Percentiles rank a stretch among this genome's conserved stretches.
Conservation (phyloP, 2,113 vertebrate genomes). For the Calidris pugnax region DNA sequence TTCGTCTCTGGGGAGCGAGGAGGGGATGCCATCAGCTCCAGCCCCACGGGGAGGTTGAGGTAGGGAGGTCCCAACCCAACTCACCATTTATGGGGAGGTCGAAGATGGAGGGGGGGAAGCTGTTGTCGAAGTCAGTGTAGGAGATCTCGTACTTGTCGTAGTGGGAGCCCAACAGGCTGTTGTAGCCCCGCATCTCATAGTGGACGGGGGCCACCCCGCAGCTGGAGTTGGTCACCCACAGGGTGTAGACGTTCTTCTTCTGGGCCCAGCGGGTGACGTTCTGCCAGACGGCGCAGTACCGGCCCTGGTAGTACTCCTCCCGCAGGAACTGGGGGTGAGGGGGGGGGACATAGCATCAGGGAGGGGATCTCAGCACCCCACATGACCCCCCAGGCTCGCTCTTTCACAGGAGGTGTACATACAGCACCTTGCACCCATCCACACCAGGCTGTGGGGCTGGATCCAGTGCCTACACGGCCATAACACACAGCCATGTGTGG, state of each 20-base stretch:
- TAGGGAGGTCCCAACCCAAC: background rate
- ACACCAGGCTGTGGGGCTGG: too few relatives aligned
- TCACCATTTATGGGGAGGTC: constrained; percentile 71
- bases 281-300: constrained; percentile 81
- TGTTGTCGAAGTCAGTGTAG: constrained; percentile 74
- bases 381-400: rapidly evolving
- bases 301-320: constrained; percentile 75
- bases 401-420: rapidly evolving
- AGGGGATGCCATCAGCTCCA: background rate
- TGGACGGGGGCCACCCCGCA: constrained; percentile 68
- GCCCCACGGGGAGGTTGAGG: rapidly evolving
- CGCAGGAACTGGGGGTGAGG: constrained; percentile 72
- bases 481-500: rapidly evolving
- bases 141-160: constrained; percentile 84
- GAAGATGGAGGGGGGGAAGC: constrained; percentile 66
- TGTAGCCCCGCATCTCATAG: constrained; percentile 83
- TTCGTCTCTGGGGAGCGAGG: background rate
- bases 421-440: background rate
- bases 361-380: rapidly evolving
- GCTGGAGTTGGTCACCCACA: constrained; percentile 78
- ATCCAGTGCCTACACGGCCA: rapidly evolving
- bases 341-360: background rate
- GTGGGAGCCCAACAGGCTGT: constrained; percentile 82
- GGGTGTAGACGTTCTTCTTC: constrained; percentile 81
- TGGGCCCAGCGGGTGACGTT: constrained; percentile 71